Conservation (phyloP, 1,140 invertebrate genomes). For the Homalodisca vitripennis region DNA sequence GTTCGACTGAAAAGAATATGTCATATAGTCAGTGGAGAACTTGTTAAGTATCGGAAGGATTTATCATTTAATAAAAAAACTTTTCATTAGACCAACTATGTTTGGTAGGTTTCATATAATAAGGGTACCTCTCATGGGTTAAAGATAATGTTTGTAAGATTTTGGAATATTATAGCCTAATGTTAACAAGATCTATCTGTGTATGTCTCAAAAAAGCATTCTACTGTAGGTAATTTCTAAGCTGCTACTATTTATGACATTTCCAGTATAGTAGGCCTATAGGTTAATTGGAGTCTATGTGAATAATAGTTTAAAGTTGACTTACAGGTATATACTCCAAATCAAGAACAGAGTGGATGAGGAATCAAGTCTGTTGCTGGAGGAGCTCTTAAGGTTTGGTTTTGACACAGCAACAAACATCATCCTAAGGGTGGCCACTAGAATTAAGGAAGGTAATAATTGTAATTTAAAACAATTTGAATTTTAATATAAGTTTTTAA, state of each 20-base stretch:
- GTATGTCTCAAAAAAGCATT: neutral
- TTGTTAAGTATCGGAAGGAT: too few relatives aligned
- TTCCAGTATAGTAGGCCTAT: neutral
- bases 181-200: neutral
- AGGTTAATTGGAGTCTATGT: neutral
- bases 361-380: constrained; percentile 68
- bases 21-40: too few relatives aligned
- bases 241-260: neutral
- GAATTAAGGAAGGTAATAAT: constrained; percentile 48
- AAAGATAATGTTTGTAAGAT: too few relatives aligned
- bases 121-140: too few relatives aligned
- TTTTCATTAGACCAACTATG: too few relatives aligned
- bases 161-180: neutral
- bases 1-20: too few relatives aligned
- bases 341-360: constrained; percentile 72
- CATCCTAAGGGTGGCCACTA: constrained; percentile 58
- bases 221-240: neutral
- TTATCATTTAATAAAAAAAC: too few relatives aligned
- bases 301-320: constrained; percentile 29
- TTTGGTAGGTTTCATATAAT: too few relatives aligned
- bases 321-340: constrained; percentile 56
- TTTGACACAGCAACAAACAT: constrained; percentile 63
- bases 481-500: too few relatives aligned
- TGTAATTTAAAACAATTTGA: too few relatives aligned
- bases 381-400: constrained; percentile 69